Conservation (phyloP, 1,140 invertebrate species). For the Bombus vancouverensis region DNA sequence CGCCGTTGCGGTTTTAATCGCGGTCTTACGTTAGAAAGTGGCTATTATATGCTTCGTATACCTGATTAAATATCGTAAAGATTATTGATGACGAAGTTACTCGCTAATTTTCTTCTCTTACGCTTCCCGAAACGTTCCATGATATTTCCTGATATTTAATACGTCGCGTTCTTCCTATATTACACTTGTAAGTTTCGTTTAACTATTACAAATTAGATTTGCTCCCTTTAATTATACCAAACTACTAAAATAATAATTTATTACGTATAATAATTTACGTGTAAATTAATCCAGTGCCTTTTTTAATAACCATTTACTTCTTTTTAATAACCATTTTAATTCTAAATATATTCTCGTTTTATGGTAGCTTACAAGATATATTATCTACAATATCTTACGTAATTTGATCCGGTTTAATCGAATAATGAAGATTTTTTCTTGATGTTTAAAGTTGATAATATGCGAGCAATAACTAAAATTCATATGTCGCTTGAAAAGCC, state of each 20-base stretch:
- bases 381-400: no score
- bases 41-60: constrained; percentile 17
- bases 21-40: constrained; percentile 32
- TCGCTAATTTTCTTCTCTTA: background rate
- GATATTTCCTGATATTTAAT: background rate
- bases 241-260: background rate
- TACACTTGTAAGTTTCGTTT: background rate
- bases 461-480: no score
- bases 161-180: background rate
- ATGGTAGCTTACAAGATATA: no score
- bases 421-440: no score
- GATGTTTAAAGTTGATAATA: no score
- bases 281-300: no score
- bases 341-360: background rate
- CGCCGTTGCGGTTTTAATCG: constrained; percentile 21
- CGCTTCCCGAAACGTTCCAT: background rate
- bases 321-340: background rate
- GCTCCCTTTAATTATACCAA: background rate
- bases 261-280: no score
- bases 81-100: background rate
- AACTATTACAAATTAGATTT: background rate
- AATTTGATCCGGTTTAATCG: no score
- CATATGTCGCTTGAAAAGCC: no score
- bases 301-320: background rate
- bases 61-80: constrained; percentile 32